Evolutionary conservation across 2,797 vertebrate species (phyloP).

Genomic region (Columba guinea): DNA sequence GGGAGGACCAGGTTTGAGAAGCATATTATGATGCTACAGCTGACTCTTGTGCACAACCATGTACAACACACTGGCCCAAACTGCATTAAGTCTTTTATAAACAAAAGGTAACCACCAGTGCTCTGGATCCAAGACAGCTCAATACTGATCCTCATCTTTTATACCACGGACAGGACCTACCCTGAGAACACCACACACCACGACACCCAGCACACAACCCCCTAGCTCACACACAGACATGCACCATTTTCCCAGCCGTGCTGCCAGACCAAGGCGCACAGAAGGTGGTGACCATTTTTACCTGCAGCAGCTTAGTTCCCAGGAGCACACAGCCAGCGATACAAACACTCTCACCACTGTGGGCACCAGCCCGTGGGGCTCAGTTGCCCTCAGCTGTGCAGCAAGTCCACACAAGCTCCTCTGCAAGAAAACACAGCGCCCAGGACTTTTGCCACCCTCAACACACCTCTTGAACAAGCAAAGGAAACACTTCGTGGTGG

Average conservation of each 20-base stretch:
- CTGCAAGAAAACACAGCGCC: neutral
- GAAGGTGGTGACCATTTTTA: neutral
- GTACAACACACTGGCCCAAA: neutral
- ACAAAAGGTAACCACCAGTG: neutral
- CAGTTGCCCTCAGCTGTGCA: neutral
- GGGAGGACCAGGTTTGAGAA: neutral
- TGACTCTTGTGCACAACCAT: neutral
- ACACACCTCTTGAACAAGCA: neutral
- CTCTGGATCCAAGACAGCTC: neutral
- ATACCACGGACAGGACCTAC: fast-evolving
- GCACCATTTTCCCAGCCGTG: neutral
- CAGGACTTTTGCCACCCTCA: neutral
- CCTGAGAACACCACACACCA: neutral
- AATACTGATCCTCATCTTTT: neutral
- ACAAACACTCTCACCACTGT: fast-evolving
- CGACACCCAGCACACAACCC: neutral
- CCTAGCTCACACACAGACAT: neutral
- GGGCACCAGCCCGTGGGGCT: neutral
- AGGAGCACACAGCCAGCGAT: neutral
- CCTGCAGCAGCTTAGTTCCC: neutral
- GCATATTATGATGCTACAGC: neutral
- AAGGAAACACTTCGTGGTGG: neutral
- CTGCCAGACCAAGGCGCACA: neutral
- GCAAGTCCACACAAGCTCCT: neutral
- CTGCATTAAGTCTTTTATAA: neutral